Evolutionary conservation across 1,140 invertebrate species (phyloP), one percentile per base, ranked within the genome.

Genomic region (Popillia japonica): DNA sequence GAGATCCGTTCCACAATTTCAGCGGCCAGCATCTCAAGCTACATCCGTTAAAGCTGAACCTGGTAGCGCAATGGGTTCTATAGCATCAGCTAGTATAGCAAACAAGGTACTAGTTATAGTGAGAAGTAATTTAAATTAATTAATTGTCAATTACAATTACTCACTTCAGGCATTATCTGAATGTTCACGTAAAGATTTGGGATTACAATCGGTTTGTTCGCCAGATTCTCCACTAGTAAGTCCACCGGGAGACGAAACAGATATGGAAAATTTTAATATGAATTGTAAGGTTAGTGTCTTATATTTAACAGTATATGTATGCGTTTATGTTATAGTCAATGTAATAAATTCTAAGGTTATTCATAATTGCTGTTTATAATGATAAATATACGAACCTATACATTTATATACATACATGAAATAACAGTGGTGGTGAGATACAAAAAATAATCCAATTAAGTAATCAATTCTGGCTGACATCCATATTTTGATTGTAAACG

Each of bases 11-110:
- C 78, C 84, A 10, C 85, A 86, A 79, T 83, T 86, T 42, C 86
- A 90, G 77, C 83, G 87, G 14, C 87, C 90, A 10, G 86, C 88
- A 0, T 91, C 90, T 27, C 90, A 89, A 83, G 89, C 89, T 2
- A 91, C 91, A 0, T 91, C 90, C 17, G 87, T 91, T 0, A 92
- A 92, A 82, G 91, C 89, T 0, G 91, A 92, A 81, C 90, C 90
- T 4, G 90, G 91, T 0, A 92, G 90, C 79, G 88, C 82, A 4
- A 86, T 89, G 81, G 87, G 87, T 34, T 88, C 87, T 23, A 86
- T 87, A 42, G 86, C 87, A 27, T 89, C 88, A 8, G 87, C 86
- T 23, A 86, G 84, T 78, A 79, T 85, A 55, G 83, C 81, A 40
- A 89, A 88, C 82, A 85, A 84, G 82, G 84, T 87, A 80, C n/a